Evolutionary conservation across 2,888 invertebrate species (phyloP), one percentile per base, ranked within the genome.

Genomic region (Synergus laeviventris): DNA sequence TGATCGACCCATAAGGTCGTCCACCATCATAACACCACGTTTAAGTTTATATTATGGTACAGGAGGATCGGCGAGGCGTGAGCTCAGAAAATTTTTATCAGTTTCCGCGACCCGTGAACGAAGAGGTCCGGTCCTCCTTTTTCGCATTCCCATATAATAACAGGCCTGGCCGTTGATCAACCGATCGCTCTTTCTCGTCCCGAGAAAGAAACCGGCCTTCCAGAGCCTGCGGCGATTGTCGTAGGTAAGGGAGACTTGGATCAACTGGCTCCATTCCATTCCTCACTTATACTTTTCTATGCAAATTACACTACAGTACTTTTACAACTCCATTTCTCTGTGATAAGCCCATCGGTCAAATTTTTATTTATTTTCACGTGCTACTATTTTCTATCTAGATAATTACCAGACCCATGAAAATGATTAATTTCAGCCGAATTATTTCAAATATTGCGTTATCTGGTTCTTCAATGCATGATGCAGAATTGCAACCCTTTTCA

Each of bases 91-190:
- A 84, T 84, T 84, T 85, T 86, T 86, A 79, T 76, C 77, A 79
- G 78, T 84, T 84, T 83, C 78, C 82, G 82, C 79, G 83, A 84
- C 79, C 85, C 79, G 77, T 78, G 79, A 70, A 49, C 49, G 11
- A 70, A 36, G 31, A 49, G 49, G 70, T 36, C 31, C 31, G 66
- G 31, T 84, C 86, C 83, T 82, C 81, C 80, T 59, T 81, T 81
- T 85, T 86, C 84, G 87, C 84, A 88, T 88, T 88, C 86, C 81
- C 83, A 79, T 81, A 82, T 87, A 86, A 87, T 89, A 86, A 88
- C 86, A 88, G 85, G 84, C 82, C 86, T 86, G 79, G 24, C 56
- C 76, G 66, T 70, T 76, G 77, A 81, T 77, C 80, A 81, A 75
- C 76, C 79, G 86, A 83, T 84, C 81, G 87, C 79, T 82, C 77